Conservation (phyloP, 2,113 vertebrate genomes). For the Rhinolophus sinicus region DNA sequence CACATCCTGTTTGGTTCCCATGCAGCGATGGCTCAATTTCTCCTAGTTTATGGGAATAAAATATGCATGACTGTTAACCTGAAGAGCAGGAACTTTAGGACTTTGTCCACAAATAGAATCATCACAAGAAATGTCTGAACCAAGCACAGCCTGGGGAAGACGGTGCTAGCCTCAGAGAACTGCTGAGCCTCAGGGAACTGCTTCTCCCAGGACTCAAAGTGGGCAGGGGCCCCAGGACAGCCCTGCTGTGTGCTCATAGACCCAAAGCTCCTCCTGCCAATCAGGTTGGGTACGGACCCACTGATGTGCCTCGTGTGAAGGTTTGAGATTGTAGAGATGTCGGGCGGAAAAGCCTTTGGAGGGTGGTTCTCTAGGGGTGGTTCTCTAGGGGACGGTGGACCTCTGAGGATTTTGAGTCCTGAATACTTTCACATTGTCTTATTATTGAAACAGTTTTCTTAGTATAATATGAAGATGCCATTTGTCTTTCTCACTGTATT, state of each 20-base stretch:
- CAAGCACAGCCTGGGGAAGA: background rate
- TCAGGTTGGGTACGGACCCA: no score
- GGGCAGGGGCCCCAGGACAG: accelerated
- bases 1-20: conserved; percentile 13
- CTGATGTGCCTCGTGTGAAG: background rate
- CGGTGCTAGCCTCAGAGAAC: no score
- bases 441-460: background rate
- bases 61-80: background rate
- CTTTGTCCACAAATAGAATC: conserved; percentile 17
- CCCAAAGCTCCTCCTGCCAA: background rate
- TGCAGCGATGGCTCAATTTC: background rate
- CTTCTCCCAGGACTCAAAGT: background rate
- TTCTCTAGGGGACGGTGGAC: background rate
- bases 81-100: background rate
- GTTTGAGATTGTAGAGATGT: background rate
- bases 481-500: background rate
- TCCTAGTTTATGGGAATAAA: conserved; percentile 53
- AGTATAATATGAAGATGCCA: background rate
- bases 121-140: background rate
- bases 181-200: no score
- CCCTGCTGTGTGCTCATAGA: background rate
- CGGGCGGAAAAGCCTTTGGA: no score
- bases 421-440: background rate
- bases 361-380: background rate
- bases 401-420: background rate